These are phyloP conservation scores for Cebidichthys violaceus DNA, from an alignment of 2,113 vertebrate species.

Conservation along the genomic window DNA sequence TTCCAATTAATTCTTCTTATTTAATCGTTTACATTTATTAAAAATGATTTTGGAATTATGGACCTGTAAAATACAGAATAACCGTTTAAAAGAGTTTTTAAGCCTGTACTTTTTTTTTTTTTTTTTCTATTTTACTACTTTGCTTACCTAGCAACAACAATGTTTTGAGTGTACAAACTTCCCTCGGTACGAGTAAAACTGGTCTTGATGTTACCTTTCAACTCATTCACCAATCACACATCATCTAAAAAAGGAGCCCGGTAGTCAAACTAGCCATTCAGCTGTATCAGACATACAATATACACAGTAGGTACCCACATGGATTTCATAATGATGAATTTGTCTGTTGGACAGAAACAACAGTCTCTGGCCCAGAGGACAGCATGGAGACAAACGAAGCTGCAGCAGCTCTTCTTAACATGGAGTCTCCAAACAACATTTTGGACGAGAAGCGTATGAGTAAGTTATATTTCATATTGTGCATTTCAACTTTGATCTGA, in stretches of 20 bases:
- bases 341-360: conserved; percentile 71
- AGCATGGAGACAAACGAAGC: conserved; percentile 85
- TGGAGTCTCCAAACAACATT: conserved; percentile 90
- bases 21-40: not conserved
- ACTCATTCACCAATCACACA: not conserved
- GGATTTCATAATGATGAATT: conserved; percentile 13
- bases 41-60: not conserved
- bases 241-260: not conserved
- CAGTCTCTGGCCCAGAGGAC: conserved; percentile 82
- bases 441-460: conserved; percentile 92
- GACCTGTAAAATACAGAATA: not conserved
- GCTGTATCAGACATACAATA: conserved; percentile 4
- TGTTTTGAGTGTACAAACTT: conserved; percentile 1
- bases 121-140: not conserved
- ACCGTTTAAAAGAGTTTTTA: not conserved
- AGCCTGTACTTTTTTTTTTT: not conserved
- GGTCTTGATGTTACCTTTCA: not conserved
- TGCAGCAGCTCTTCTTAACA: conserved; percentile 87
- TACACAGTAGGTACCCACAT: not conserved
- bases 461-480: conserved; percentile 72
- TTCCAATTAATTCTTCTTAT: not conserved
- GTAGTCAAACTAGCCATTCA: conserved; percentile 2
- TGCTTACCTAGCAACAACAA: not conserved
- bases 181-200: not conserved
- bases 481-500: not conserved